phyloP scores from a whole-genome alignment of 35 echinoderm and acorn worm genomes.

The Patiria miniata region DNA sequence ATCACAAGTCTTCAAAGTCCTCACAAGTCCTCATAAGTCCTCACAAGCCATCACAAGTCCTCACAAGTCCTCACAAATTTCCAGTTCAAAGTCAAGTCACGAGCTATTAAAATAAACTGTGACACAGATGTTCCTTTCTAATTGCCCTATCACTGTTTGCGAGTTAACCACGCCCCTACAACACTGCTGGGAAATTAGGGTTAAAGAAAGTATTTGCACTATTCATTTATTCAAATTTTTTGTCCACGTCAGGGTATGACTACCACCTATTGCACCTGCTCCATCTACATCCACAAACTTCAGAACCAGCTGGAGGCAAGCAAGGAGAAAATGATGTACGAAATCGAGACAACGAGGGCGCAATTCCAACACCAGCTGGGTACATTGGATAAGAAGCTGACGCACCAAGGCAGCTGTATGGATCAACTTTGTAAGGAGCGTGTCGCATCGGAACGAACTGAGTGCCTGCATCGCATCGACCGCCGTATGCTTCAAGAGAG shows the following conservation, averaged over 20 bases:
- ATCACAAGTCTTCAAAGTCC: too few relatives aligned
- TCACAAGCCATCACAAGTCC: too few relatives aligned
- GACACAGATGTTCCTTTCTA: too few relatives aligned
- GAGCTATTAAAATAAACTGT: too few relatives aligned
- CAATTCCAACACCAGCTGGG: conserved; percentile 79
- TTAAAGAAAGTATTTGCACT: too few relatives aligned
- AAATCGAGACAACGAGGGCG: conserved; percentile 80
- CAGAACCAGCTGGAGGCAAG: conserved; percentile 96
- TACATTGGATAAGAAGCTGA: conserved; percentile 82
- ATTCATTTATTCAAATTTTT: too few relatives aligned
- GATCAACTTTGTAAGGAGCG: conserved; percentile 86
- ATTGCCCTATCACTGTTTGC: too few relatives aligned
- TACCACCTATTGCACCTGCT: conserved; percentile 80
- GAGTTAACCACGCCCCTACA: too few relatives aligned
- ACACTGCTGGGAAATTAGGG: too few relatives aligned
- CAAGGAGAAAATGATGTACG: conserved; percentile 90
- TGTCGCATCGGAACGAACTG: conserved; percentile 77
- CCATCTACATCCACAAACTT: conserved; percentile 82
- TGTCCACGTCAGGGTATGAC: conserved; percentile 57
- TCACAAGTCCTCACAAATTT: too few relatives aligned
- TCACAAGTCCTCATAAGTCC: too few relatives aligned
- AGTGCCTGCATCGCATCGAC: conserved; percentile 89
- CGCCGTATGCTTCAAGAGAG: conserved; percentile 74
- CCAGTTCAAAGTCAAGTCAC: too few relatives aligned
- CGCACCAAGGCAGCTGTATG: conserved; percentile 84